Evolutionary conservation across 2,113 vertebrate genomes (phyloP).

Genomic region (Hippocampus guttulatus): DNA sequence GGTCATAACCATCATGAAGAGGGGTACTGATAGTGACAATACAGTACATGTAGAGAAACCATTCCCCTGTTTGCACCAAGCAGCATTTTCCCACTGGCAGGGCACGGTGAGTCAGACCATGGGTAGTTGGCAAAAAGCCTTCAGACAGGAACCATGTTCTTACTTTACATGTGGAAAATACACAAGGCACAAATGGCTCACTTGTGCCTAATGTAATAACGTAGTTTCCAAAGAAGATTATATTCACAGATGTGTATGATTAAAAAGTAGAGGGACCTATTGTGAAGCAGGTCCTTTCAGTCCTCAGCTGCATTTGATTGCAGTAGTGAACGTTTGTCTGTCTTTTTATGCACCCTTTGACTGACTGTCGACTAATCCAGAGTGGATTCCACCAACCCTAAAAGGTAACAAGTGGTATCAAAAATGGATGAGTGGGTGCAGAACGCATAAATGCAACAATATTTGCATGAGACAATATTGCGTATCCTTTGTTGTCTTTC

Average conservation of each 20-base stretch:
- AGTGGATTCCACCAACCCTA: neutral
- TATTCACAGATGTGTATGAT: neutral
- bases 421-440: neutral
- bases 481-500: neutral
- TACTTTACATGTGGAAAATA: conserved; percentile 34
- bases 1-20: neutral
- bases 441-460: neutral
- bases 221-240: conserved; percentile 30
- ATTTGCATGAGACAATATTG: neutral
- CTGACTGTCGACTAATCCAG: neutral
- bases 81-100: conserved; percentile 3
- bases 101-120: conserved; percentile 40
- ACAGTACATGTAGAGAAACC: neutral
- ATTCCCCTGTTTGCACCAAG: neutral
- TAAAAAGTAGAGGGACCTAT: neutral
- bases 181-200: neutral
- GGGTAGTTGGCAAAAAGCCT: conserved; percentile 28
- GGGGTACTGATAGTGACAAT: neutral
- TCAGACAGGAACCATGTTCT: neutral
- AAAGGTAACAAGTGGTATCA: neutral
- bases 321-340: neutral
- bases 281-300: neutral
- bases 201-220: neutral
- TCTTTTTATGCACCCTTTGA: neutral
- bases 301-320: no score